phyloP scores from a whole-genome alignment of 2,888 invertebrate genomes.

The Limnephilus rhombicus region DNA sequence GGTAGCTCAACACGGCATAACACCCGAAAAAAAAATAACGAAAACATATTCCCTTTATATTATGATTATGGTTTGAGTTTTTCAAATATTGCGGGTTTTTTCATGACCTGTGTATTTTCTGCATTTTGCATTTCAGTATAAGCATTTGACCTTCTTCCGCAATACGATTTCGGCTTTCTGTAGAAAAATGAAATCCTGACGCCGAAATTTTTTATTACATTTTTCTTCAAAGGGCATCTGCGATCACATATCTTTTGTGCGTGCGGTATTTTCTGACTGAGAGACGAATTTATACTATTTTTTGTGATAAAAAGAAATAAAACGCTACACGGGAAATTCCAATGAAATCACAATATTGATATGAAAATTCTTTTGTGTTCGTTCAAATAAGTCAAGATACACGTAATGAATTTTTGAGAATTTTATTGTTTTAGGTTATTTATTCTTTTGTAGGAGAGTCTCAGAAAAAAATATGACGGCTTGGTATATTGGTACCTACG shows the following conservation, averaged over 20 bases:
- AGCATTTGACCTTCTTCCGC: neutral
- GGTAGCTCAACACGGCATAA: no score
- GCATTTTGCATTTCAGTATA: neutral
- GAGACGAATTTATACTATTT: conserved; percentile 31
- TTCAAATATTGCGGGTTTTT: no score
- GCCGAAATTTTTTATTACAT: conserved; percentile 15
- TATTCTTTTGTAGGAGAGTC: no score
- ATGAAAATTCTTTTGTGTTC: neutral
- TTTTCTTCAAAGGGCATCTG: conserved; percentile 30
- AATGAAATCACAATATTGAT: neutral
- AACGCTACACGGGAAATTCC: neutral
- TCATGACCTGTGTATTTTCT: neutral
- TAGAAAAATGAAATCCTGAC: neutral
- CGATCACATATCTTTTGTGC: neutral
- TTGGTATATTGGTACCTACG: no score
- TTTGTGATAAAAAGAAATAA: neutral
- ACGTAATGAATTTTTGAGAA: neutral
- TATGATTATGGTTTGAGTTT: no score
- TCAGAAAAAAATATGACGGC: no score
- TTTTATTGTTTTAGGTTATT: neutral
- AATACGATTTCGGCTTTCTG: neutral
- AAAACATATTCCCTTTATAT: no score
- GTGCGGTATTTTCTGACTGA: neutral
- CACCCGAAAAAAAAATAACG: no score
- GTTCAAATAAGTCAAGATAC: neutral